Base-by-base conservation (phyloP, 2,888 invertebrate genomes). In the Acanthococcus lagerstroemiae region DNA sequence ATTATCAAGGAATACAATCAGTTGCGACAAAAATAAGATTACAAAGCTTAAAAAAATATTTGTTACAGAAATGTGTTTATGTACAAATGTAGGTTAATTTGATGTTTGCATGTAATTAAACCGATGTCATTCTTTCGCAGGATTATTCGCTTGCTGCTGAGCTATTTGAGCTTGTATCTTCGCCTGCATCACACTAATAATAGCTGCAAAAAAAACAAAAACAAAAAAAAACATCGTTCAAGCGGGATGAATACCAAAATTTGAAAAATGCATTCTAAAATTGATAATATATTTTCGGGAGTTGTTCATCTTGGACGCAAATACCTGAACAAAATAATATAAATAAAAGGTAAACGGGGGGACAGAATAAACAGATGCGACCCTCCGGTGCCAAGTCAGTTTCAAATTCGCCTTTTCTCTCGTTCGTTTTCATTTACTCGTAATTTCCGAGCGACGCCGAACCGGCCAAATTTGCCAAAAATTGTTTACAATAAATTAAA, bases 171-270 rank as follows among this genome's bases (percentile, higher is more conserved):
- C 78, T 72, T 84, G 83, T 68, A 86, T 72, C 76, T 88, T 90
- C 77, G 85, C 82, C 75, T 89, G 87, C 75, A 89, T 83, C 65
- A 88, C 84, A 75, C 86, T 85, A 70, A 86, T 81, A 67, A 90
- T 84, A 37, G 87, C 85, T 74, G 67, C 24, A 72, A 71, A 44
- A 67, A 67, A 57, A 58, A 63, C n/a, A 55, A 56, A 60, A 22
- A 54, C 45, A 15, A 17, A 17, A 9, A 17, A 2, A 1, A 15
- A 48, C 17, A 17, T 9, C 48, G 19, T 48, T 48, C 4, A 21
- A 48, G 48, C n/a, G 19, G 19, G 4, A 37, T 37, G 19, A 21
- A 17, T 26, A 9, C 26, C n/a, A n/a, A n/a, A 21, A 37, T 7
- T 15, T 15, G 37, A 37, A 9, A 37, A 37, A 9, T 7, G 6